Percentiles rank a stretch among this genome's conserved stretches.
Evolutionary conservation across 2,797 vertebrate species (phyloP).

Genomic region (Coccyzus lansbergi): DNA sequence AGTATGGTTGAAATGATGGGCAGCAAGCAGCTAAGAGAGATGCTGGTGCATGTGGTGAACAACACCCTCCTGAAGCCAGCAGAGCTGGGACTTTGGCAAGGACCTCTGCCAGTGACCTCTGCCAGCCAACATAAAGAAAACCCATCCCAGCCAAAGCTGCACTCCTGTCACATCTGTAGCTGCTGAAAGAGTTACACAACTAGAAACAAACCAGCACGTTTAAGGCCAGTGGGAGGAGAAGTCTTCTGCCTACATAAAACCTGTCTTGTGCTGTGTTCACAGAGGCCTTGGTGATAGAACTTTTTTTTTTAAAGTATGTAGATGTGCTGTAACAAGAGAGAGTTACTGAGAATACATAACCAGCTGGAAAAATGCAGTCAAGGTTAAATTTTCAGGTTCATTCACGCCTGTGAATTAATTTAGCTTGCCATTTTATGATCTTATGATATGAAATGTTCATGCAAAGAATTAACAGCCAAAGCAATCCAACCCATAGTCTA

Average conservation of each 20-base stretch:
- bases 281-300: neutral
- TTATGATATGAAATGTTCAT: conserved; percentile 50
- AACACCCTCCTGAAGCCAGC: neutral
- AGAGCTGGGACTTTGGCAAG: neutral
- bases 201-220: neutral
- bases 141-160: neutral
- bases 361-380: conserved; percentile 43
- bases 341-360: conserved; percentile 15
- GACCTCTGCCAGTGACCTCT: fast-evolving
- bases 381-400: conserved; percentile 31
- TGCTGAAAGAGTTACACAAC: neutral
- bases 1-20: fast-evolving
- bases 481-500: neutral
- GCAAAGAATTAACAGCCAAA: conserved; percentile 35
- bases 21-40: neutral
- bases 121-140: neutral
- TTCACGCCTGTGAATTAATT: conserved; percentile 51
- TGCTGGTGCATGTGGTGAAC: neutral
- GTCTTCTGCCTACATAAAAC: neutral
- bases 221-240: neutral
- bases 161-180: neutral
- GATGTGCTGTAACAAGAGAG: conserved; percentile 9
- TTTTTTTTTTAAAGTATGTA: neutral
- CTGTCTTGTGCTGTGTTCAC: neutral
- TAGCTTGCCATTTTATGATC: conserved; percentile 33